A percentile compares a stretch with the other conserved stretches of the same genome.
These are phyloP conservation scores for Eupithecia subfuscata DNA, from an alignment of 2,888 invertebrate genomes.

Conservation along the genomic window DNA sequence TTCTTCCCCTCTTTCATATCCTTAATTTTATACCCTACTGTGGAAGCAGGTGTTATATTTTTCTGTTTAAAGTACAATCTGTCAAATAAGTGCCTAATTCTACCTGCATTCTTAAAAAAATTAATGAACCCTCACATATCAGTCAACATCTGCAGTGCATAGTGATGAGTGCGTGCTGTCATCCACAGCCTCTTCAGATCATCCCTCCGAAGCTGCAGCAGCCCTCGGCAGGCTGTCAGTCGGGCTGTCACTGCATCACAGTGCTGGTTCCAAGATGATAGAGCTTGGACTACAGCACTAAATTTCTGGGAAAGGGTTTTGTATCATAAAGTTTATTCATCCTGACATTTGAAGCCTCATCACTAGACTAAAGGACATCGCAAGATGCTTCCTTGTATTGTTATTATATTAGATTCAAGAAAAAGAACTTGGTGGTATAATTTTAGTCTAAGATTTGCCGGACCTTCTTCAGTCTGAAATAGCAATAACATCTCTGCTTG, in stretches of 20 bases:
- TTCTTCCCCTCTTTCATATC: too few relatives aligned
- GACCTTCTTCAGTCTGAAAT: not conserved
- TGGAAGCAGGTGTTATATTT: too few relatives aligned
- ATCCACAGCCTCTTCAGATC: slow-evolving; percentile 97
- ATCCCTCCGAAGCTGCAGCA: slow-evolving; percentile 95
- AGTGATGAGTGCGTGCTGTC: slow-evolving; percentile 97
- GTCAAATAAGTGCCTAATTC: too few relatives aligned
- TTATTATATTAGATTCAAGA: not conserved
- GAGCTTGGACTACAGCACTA: slow-evolving; percentile 65
- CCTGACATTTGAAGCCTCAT: not conserved
- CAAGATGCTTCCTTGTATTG: not conserved
- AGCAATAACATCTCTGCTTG: not conserved
- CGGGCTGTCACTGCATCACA: slow-evolving; percentile 72
- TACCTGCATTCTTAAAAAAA: too few relatives aligned
- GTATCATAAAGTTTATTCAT: not conserved
- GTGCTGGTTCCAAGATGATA: slow-evolving; percentile 72
- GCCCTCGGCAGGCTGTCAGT: slow-evolving; percentile 73
- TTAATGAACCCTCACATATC: slow-evolving; percentile 87
- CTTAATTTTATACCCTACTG: too few relatives aligned
- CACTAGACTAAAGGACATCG: not conserved
- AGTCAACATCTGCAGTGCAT: slow-evolving; percentile 93
- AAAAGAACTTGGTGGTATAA: not conserved
- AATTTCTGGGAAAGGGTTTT: slow-evolving; percentile 62
- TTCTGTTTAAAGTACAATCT: too few relatives aligned
- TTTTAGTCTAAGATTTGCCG: not conserved